Percentiles rank a stretch among this genome's conserved stretches.
These are phyloP conservation scores for Melipona quadrifasciata DNA, from an alignment of 1,140 invertebrate genomes.

Conservation along the genomic window DNA sequence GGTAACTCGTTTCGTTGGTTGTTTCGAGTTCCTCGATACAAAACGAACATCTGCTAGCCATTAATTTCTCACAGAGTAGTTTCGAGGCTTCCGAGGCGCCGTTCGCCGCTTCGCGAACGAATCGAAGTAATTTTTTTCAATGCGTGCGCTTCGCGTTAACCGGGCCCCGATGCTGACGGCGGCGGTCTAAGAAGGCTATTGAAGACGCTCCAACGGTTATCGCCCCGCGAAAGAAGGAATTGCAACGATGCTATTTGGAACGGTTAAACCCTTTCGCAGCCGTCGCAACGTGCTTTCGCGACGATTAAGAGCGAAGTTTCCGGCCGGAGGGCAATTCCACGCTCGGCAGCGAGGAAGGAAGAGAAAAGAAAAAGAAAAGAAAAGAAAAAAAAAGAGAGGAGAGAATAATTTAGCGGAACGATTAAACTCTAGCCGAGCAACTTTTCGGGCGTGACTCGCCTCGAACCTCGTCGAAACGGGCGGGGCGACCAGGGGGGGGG, in stretches of 20 bases:
- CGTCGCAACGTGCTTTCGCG: slow-evolving; percentile 61
- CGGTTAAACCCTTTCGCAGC: slow-evolving; percentile 59
- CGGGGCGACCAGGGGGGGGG: slow-evolving; percentile 13
- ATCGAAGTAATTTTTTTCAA: background rate
- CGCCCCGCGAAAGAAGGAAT: slow-evolving; percentile 58
- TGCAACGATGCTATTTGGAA: slow-evolving; percentile 62
- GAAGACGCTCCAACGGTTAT: slow-evolving; percentile 56
- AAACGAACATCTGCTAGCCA: background rate
- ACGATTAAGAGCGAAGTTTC: slow-evolving; percentile 66
- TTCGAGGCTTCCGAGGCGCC: too few species aligned
- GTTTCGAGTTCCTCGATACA: background rate
- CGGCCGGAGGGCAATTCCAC: background rate
- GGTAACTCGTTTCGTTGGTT: too few species aligned
- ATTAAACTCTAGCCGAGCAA: slow-evolving; percentile 61
- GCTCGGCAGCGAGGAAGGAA: background rate
- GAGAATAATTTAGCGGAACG: slow-evolving; percentile 64
- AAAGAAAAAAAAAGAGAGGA: slow-evolving; percentile 3
- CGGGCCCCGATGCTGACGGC: background rate
- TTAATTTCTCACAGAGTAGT: background rate
- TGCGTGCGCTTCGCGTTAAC: background rate
- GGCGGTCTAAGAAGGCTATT: slow-evolving; percentile 24
- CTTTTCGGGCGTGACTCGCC: slow-evolving; percentile 46
- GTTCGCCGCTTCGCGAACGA: background rate
- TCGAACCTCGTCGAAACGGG: slow-evolving; percentile 1
- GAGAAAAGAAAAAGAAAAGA: background rate